Percentiles rank a stretch among this genome's conserved stretches.
phyloP scores from a whole-genome alignment of 2,113 vertebrate genomes.

The Thunnus maccoyii region DNA sequence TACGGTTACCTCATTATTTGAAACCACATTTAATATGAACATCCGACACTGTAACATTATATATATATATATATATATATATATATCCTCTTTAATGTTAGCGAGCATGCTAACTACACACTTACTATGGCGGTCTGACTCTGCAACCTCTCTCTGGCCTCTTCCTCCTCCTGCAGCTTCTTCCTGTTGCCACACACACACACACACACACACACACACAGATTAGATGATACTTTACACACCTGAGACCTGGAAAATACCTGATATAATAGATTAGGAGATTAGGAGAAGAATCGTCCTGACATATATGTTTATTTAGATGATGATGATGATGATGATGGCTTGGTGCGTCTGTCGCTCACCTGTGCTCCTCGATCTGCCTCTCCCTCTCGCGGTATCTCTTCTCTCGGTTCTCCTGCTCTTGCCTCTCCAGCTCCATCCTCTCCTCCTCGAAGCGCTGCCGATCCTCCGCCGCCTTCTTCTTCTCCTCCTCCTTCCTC shows the following conservation, averaged over 20 bases:
- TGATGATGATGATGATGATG: no score
- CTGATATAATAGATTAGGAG: no score
- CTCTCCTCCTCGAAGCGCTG: slow-evolving; percentile 95
- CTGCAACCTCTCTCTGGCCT: slow-evolving; percentile 89
- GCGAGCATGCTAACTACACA: no score
- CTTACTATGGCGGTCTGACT: slow-evolving; percentile 90
- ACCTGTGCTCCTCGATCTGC: slow-evolving; percentile 98
- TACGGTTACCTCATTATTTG: no score
- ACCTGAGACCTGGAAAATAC: no score
- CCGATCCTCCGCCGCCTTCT: slow-evolving; percentile 92
- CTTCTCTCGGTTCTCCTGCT: slow-evolving; percentile 95
- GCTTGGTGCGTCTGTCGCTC: slow-evolving; percentile 16
- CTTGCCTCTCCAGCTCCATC: slow-evolving; percentile 95
- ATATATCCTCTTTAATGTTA: no score
- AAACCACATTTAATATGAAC: no score
- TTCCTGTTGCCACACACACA: slow-evolving; percentile 82
- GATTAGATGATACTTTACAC: neutral
- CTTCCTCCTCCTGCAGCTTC: slow-evolving; percentile 95
- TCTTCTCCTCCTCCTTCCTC: slow-evolving; percentile 94
- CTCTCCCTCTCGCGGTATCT: slow-evolving; percentile 92
- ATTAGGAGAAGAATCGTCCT: no score
- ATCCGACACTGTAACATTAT: no score
- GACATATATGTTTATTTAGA: no score
- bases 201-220: slow-evolving; percentile 18
- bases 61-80: no score